Evolutionary conservation across 2,888 invertebrate genomes (phyloP).

Genomic region (Drosophila antonietae): DNA sequence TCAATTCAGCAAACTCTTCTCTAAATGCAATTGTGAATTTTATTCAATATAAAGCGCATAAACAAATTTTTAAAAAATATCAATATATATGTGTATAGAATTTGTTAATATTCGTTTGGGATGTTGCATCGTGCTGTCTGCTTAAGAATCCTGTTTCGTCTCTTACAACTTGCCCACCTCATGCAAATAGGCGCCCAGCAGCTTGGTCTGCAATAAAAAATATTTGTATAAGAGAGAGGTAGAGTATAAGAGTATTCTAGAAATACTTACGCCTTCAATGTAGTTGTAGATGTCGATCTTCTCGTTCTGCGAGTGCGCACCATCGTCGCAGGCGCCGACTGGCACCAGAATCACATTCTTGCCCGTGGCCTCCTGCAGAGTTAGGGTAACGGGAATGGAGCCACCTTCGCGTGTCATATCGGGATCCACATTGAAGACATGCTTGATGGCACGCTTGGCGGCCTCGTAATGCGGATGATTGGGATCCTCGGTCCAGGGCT

Average conservation of each 20-base stretch:
- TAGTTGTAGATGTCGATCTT: constrained; percentile 97
- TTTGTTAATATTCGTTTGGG: constrained; percentile 33
- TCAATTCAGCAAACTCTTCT: neutral
- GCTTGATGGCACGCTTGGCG: constrained; percentile 91
- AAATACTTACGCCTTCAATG: constrained; percentile 93
- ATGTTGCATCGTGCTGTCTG: constrained; percentile 41
- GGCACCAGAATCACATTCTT: constrained; percentile 97
- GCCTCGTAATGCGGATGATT: constrained; percentile 96
- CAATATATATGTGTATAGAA: constrained; percentile 25
- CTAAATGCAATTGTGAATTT: constrained; percentile 37
- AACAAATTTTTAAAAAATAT: constrained; percentile 18
- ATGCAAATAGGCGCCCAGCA: constrained; percentile 94
- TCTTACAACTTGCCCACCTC: constrained; percentile 86
- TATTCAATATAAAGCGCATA: constrained; percentile 47
- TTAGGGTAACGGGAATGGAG: constrained; percentile 98
- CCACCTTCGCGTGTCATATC: constrained; percentile 99
- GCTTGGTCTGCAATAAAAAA: constrained; percentile 89
- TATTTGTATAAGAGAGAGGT: neutral
- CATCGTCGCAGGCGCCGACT: constrained; percentile 96
- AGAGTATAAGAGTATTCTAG: neutral
- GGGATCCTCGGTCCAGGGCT: constrained; percentile 97
- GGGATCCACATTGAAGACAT: constrained; percentile 94
- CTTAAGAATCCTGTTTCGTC: constrained; percentile 5
- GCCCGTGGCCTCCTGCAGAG: constrained; percentile 95
- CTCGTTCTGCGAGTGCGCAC: constrained; percentile 99